Conservation (phyloP, 2,797 vertebrate genomes). For the Helicolenus hilgendorfi region DNA sequence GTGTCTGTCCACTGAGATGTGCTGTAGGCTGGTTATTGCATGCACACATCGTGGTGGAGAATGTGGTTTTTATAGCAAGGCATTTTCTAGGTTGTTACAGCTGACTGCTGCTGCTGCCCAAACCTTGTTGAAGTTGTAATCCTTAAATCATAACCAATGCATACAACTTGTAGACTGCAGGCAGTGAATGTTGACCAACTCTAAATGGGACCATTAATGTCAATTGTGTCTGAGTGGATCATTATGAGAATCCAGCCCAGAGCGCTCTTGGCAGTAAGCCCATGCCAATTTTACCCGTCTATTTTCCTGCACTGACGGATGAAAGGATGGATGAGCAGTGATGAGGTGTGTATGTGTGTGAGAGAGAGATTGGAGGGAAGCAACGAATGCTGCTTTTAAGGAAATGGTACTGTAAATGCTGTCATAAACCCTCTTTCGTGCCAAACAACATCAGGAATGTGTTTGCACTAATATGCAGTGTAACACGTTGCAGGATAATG, state of each 20-base stretch:
- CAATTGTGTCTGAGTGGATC: constrained; percentile 71
- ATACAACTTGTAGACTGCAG: constrained; percentile 34
- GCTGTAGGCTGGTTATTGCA: neutral
- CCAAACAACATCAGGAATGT: constrained; percentile 37
- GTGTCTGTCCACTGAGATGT: neutral
- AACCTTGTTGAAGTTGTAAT: constrained; percentile 15
- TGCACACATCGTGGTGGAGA: constrained; percentile 22
- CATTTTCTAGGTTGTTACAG: neutral
- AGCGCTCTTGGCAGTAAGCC: constrained; percentile 63
- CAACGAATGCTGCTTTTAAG: constrained; percentile 23
- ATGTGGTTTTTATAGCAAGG: constrained; percentile 40
- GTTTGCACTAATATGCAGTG: constrained; percentile 18
- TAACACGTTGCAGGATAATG: constrained; percentile 48
- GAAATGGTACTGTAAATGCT: constrained; percentile 34
- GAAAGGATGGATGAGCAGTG: constrained; percentile 53
- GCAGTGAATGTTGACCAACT: constrained; percentile 52
- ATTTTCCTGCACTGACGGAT: constrained; percentile 53
- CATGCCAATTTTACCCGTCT: constrained; percentile 61
- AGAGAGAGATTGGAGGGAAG: neutral
- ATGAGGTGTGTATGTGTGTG: constrained; percentile 22
- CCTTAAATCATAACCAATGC: constrained; percentile 42
- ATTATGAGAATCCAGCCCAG: constrained; percentile 61
- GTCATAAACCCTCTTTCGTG: constrained; percentile 9
- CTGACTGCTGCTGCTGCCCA: constrained; percentile 15
- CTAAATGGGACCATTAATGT: constrained; percentile 76